Conservation (phyloP, 1,140 invertebrate species). For the Hylaeus volcanicus region DNA sequence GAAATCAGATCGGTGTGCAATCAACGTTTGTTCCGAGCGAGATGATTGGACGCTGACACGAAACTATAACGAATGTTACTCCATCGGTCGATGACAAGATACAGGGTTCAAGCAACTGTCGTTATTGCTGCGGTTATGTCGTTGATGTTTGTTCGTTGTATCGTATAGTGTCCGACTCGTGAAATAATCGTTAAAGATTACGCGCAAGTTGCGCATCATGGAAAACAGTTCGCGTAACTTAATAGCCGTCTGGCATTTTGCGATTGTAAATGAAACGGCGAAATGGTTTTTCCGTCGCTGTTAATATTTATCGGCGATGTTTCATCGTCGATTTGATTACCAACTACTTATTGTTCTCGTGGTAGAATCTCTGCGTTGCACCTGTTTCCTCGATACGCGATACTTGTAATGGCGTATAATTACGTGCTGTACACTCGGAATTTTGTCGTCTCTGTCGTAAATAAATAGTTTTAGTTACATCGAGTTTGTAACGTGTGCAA, state of each 20-base stretch:
- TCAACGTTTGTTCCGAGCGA: not conserved
- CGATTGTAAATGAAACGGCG: not conserved
- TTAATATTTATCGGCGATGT: not conserved
- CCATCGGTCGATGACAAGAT: too few relatives aligned
- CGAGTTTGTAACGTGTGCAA: not conserved
- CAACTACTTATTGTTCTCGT: not conserved
- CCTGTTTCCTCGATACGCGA: not conserved
- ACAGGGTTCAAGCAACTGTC: not conserved
- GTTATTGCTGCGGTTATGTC: too few relatives aligned
- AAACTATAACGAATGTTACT: too few relatives aligned
- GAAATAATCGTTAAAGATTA: not conserved
- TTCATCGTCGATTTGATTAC: not conserved
- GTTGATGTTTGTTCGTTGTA: not conserved
- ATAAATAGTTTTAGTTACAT: not conserved
- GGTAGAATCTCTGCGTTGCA: not conserved
- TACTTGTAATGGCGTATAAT: too few relatives aligned
- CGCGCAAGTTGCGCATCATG: not conserved
- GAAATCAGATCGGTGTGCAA: too few relatives aligned
- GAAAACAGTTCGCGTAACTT: not conserved
- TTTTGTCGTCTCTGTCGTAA: not conserved
- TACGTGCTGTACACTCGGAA: not conserved
- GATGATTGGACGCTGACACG: too few relatives aligned
- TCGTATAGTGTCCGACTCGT: not conserved
- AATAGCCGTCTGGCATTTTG: not conserved
- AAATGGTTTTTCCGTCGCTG: constrained; percentile 2